Evolutionary conservation across 2,888 invertebrate genomes (phyloP).

Genomic region (Limenitis camilla): DNA sequence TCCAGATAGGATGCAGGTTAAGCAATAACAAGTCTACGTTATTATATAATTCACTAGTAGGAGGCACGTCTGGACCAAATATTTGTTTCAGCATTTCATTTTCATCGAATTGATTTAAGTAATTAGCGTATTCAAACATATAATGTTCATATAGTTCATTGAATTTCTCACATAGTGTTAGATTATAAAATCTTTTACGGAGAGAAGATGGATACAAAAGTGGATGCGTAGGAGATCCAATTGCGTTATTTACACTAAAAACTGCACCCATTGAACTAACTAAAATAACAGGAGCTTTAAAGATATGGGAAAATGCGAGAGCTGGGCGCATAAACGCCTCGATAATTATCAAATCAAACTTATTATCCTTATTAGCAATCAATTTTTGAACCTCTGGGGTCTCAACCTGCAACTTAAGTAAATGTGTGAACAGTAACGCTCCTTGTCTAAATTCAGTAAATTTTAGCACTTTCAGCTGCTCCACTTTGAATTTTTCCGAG

Average conservation of each 20-base stretch:
- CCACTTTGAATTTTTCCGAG: too few species aligned
- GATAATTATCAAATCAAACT: slow-evolving; percentile 37
- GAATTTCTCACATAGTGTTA: slow-evolving; percentile 35
- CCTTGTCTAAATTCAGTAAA: not conserved
- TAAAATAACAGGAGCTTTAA: slow-evolving; percentile 35
- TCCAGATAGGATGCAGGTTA: slow-evolving; percentile 50
- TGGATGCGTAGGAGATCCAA: slow-evolving; percentile 36
- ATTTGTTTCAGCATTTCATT: slow-evolving; percentile 24
- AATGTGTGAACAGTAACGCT: not conserved
- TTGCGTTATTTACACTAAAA: slow-evolving; percentile 20
- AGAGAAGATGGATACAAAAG: slow-evolving; percentile 31
- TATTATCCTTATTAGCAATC: slow-evolving; percentile 19
- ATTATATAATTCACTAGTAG: slow-evolving; percentile 28
- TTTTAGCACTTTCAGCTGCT: too few species aligned
- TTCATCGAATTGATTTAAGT: slow-evolving; percentile 16
- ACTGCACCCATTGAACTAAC: slow-evolving; percentile 33
- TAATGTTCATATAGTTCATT: slow-evolving; percentile 27
- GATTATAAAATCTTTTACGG: slow-evolving; percentile 28
- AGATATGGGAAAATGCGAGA: slow-evolving; percentile 36
- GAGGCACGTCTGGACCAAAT: slow-evolving; percentile 33
- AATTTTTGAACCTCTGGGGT: slow-evolving; percentile 18
- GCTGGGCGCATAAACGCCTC: slow-evolving; percentile 33
- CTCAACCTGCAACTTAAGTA: slow-evolving; percentile 24
- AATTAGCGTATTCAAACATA: slow-evolving; percentile 1
- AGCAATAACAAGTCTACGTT: slow-evolving; percentile 51